Evolutionary conservation across 2,888 invertebrate genomes (phyloP).

Genomic region (Orthonychiurus folsomi): DNA sequence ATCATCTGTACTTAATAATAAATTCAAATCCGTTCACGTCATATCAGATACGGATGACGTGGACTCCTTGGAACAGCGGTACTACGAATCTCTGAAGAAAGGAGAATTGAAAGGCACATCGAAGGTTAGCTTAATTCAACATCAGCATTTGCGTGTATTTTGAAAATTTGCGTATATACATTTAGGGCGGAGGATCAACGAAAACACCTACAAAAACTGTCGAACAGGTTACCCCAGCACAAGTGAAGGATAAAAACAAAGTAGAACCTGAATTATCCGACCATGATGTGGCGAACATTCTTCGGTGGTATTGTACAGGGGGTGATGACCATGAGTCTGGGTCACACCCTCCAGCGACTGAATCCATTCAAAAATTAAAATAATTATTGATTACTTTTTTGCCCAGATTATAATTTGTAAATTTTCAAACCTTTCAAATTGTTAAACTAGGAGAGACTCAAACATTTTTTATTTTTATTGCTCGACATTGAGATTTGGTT

Average conservation of each 20-base stretch:
- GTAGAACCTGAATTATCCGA: constrained; percentile 1
- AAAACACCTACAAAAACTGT: neutral
- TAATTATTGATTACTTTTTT: neutral
- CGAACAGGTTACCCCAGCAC: neutral
- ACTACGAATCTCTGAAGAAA: neutral
- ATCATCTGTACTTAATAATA: no score
- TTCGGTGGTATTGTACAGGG: neutral
- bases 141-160: no score
- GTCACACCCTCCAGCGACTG: neutral
- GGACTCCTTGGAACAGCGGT: neutral
- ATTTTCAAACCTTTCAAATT: neutral
- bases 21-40: no score
- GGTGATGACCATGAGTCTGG: neutral
- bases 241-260: neutral
- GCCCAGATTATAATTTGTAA: neutral
- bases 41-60: neutral
- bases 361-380: neutral
- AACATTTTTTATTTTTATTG: neutral
- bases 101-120: no score
- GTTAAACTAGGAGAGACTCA: neutral
- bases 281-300: neutral
- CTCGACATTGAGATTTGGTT: neutral
- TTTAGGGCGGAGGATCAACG: neutral
- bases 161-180: no score
- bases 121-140: no score